Base-by-base conservation (phyloP, 2,888 invertebrate species). In the Prosopocoilus inquinatus region DNA sequence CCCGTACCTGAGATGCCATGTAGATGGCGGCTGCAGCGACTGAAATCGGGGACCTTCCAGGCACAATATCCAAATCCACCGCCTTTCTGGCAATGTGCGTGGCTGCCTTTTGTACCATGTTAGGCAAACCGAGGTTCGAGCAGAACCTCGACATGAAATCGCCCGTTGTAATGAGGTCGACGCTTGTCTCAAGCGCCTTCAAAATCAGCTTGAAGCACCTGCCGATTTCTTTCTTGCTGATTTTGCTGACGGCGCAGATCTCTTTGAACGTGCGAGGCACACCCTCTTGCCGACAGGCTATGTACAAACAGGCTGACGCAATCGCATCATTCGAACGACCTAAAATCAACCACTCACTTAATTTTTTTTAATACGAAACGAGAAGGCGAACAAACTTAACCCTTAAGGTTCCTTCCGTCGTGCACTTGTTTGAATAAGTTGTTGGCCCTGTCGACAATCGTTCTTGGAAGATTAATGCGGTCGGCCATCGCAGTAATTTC, bases 101-200 rank as follows among this genome's bases (percentile, higher is more conserved):
- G 0, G 99, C 99, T 2, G 96, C 97, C 62, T 90, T 82, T 74
- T 94, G 94, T 2, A 94, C 93, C 77, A 89, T 89, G 67, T 91
- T 91, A 0, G 96, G 91, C 47, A 94, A 71, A n/a, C 88, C 90
- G 65, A 99, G 81, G 75, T 97, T 98, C 0, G 96, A 92, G 75
- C 99, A 99, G 80, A 99, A 99, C 64, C 94, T 84, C 20, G 96
- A 96, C 98, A 99, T 99, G 75, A 99, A 99, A 75, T 99, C 99
- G 1, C 94, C 96, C 0, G 97, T 98, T 0, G 97, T 99, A 56
- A 99, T 98, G 16, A 68, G 59, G 59, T 68, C 54, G 5, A 99
- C 96, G 33, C 93, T 96, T 0, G 98, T 99, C 75, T 97, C 96
- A 49, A 99, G 79, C 0, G 94, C 96, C 75, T 96, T 96, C 36